Evolutionary conservation across 2,113 vertebrate species (phyloP).

Genomic region (Menidia beryllina): DNA sequence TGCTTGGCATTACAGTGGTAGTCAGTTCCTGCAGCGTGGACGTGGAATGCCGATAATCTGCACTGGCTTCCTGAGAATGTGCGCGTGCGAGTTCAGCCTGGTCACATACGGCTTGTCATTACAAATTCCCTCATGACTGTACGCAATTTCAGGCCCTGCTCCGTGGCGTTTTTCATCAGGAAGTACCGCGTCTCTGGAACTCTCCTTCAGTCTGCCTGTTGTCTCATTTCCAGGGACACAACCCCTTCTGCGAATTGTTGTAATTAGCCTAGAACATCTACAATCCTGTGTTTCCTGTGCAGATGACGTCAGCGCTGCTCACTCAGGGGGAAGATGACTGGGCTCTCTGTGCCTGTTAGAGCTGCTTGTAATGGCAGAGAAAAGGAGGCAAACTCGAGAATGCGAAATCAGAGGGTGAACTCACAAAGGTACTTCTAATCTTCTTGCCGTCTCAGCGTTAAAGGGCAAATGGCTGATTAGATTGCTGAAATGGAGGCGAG

Average conservation of each 20-base stretch:
- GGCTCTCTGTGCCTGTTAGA: slow-evolving; percentile 42
- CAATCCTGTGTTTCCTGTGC: slow-evolving; percentile 36
- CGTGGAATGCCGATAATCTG: slow-evolving; percentile 47
- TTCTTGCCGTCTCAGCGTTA: slow-evolving; percentile 50
- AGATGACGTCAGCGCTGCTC: slow-evolving; percentile 32
- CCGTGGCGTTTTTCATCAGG: slow-evolving; percentile 60
- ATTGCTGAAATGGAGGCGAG: slow-evolving; percentile 61
- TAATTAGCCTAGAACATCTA: slow-evolving; percentile 53
- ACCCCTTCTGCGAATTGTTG: slow-evolving; percentile 47
- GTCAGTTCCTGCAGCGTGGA: slow-evolving; percentile 31
- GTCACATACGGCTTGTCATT: slow-evolving; percentile 72
- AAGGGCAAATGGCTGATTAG: slow-evolving; percentile 76
- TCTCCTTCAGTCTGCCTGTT: slow-evolving; percentile 7
- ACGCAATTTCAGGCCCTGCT: slow-evolving; percentile 65
- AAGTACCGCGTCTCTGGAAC: slow-evolving; percentile 29
- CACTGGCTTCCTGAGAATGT: slow-evolving; percentile 18
- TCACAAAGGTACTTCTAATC: slow-evolving; percentile 67
- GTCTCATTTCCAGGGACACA: slow-evolving; percentile 38
- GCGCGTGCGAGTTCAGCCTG: slow-evolving; percentile 32
- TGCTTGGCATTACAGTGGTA: slow-evolving; percentile 27
- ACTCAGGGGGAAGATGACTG: slow-evolving; percentile 30
- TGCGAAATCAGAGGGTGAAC: slow-evolving; percentile 58
- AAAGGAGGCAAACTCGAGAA: slow-evolving; percentile 51
- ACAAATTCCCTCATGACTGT: slow-evolving; percentile 73
- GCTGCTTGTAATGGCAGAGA: slow-evolving; percentile 23